Conservation (phyloP, 2,113 vertebrate species). For the Amazona guildingii region DNA sequence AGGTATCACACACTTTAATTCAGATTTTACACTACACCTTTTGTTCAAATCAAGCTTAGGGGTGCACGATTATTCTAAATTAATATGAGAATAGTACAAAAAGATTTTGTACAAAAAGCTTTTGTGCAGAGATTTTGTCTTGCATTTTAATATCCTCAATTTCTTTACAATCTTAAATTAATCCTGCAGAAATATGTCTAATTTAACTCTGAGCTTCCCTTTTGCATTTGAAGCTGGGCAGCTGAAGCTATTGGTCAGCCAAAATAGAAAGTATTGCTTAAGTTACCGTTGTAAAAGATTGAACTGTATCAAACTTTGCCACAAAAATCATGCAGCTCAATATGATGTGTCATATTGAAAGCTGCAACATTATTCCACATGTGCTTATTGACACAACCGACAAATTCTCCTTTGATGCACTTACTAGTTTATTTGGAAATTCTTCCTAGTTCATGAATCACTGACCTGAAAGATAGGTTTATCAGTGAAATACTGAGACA, state of each 20-base stretch:
- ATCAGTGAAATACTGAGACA: not conserved
- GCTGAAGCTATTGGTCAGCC: not conserved
- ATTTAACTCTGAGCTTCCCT: not conserved
- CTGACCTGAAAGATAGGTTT: not conserved
- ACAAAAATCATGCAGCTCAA: not conserved
- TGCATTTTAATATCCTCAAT: not conserved
- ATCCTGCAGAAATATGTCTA: not conserved
- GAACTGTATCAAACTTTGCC: not conserved
- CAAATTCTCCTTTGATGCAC: not conserved
- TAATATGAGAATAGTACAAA: not conserved
- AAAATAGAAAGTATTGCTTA: not conserved
- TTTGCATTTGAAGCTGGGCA: not conserved
- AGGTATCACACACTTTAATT: not conserved
- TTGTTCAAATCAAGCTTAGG: not conserved
- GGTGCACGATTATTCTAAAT: not conserved
- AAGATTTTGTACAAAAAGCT: not conserved
- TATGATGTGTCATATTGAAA: not conserved
- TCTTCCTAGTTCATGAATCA: not conserved
- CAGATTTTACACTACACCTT: not conserved
- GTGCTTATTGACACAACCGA: not conserved
- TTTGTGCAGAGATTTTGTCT: not conserved
- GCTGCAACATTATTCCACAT: not conserved
- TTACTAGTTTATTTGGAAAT: not conserved
- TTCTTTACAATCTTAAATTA: not conserved
- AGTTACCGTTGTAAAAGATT: not conserved